A percentile compares a stretch with the other conserved stretches of the same genome.
These are phyloP conservation scores for Chaunax sp. DNA, from an alignment of 2,797 vertebrate species.

Conservation along the genomic window DNA sequence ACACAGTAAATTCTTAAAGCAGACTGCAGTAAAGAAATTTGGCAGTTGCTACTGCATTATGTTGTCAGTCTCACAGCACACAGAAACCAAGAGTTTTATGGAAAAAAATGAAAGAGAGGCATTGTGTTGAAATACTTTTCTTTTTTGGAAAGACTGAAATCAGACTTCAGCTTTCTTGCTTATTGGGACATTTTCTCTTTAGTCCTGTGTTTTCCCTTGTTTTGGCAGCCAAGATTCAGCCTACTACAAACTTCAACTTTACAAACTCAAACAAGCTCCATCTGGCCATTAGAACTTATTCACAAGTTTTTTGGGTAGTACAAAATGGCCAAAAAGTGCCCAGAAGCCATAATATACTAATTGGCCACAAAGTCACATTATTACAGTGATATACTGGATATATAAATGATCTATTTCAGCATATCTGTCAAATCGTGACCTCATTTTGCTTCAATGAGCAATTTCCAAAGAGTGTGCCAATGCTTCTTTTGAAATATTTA, in stretches of 20 bases:
- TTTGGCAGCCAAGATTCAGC: slow-evolving; percentile 5
- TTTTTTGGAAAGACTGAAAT: background rate
- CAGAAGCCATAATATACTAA: slow-evolving; percentile 1
- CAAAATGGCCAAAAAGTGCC: background rate
- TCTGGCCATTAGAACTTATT: slow-evolving; percentile 31
- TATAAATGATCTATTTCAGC: too few species aligned
- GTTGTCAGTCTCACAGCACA: slow-evolving; percentile 1
- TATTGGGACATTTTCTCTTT: too few species aligned
- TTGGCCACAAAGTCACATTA: too few species aligned
- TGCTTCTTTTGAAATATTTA: too few species aligned
- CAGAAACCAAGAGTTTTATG: background rate
- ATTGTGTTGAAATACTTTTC: background rate
- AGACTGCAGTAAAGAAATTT: background rate
- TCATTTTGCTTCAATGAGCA: too few species aligned
- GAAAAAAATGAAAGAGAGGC: background rate
- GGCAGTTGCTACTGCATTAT: background rate
- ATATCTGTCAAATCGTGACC: too few species aligned
- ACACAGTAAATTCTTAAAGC: background rate
- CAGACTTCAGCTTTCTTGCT: background rate
- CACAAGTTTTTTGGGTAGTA: slow-evolving; percentile 16
- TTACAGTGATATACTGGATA: too few species aligned
- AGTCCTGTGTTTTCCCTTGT: background rate
- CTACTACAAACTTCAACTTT: slow-evolving; percentile 2
- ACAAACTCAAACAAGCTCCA: slow-evolving; percentile 32
- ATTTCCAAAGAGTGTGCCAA: too few species aligned